Conservation (phyloP, 2,113 vertebrate species). For the Nothoprocta pentlandii region DNA sequence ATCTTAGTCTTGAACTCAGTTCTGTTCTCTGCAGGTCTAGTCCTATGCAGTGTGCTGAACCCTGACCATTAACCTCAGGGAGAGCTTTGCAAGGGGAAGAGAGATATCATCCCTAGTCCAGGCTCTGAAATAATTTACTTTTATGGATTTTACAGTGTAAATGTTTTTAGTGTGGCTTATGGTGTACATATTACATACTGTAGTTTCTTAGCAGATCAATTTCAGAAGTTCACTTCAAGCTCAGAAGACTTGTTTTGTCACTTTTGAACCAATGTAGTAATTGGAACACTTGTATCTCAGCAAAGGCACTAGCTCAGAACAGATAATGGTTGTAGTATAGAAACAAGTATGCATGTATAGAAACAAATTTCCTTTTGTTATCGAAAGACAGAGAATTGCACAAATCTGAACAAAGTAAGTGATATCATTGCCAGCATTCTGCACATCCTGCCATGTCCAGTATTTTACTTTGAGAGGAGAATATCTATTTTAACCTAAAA, state of each 20-base stretch:
- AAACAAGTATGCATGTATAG: not conserved
- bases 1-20: not conserved
- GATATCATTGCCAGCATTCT: not conserved
- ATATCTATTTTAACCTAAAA: not conserved
- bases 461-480: not conserved
- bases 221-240: not conserved
- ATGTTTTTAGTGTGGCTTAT: not conserved
- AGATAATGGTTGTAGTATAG: not conserved
- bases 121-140: not conserved
- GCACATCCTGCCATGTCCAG: not conserved
- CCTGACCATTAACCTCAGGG: not conserved
- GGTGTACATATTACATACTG: too few species aligned
- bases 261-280: not conserved
- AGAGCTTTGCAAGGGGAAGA: not conserved
- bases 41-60: not conserved
- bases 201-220: not conserved
- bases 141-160: not conserved
- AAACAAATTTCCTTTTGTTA: not conserved
- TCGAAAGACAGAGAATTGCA: not conserved
- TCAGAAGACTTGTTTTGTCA: not conserved
- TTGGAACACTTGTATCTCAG: not conserved
- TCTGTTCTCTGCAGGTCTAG: not conserved
- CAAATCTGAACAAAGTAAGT: not conserved
- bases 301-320: not conserved
- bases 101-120: not conserved